phyloP scores from a whole-genome alignment of 2,113 vertebrate species.

The Eurystomus gularis region DNA sequence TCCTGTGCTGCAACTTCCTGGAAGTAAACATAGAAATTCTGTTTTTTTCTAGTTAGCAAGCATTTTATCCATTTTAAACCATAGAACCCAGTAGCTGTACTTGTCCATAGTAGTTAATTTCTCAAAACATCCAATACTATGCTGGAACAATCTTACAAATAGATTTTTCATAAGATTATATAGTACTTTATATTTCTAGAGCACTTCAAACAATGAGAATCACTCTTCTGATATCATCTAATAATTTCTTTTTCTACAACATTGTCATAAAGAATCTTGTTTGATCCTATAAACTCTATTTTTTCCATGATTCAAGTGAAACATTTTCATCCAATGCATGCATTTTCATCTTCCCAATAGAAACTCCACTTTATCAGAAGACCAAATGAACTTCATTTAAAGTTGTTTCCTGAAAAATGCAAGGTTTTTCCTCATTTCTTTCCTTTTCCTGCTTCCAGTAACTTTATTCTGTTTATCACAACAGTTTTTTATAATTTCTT shows the following conservation, averaged over 20 bases:
- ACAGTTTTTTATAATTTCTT: neutral
- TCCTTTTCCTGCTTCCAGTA: neutral
- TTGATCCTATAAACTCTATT: neutral
- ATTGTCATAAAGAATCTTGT: neutral
- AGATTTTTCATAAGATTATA: neutral
- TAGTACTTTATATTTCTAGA: neutral
- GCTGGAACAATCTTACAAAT: neutral
- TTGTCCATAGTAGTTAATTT: neutral
- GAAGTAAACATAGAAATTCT: neutral
- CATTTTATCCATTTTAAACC: neutral
- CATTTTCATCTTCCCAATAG: neutral
- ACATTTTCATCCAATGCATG: neutral
- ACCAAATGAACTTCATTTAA: neutral
- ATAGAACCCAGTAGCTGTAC: accelerated
- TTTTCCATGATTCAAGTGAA: neutral
- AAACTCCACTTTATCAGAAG: neutral
- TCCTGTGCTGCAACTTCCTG: neutral
- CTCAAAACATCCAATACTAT: neutral
- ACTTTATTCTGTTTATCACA: neutral
- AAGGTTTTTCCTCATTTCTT: neutral
- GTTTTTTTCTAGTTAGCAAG: neutral
- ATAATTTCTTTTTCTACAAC: neutral
- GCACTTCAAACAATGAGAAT: neutral
- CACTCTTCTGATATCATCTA: neutral
- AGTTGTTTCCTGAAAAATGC: neutral